Base-by-base conservation (phyloP, 2,888 invertebrate species). In the Didymodactylos carnosus region DNA sequence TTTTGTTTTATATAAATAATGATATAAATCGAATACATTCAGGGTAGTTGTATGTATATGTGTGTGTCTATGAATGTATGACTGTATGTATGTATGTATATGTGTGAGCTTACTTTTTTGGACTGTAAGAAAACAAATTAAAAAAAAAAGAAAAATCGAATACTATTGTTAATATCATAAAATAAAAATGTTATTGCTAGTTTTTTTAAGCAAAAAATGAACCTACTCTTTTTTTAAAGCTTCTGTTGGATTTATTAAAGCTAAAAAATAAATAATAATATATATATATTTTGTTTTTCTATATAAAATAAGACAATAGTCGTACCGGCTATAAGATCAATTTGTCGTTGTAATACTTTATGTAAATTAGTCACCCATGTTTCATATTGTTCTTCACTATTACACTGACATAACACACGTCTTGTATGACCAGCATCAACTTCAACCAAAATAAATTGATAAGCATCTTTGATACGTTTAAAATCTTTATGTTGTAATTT, bases 361-460 rank as follows among this genome's bases (percentile, higher is more conserved):
- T 62, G 29, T 62, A 62, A 29, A 62, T 35, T 62, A 62, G 62
- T 62, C 3, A 62, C 62, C 74, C 74, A 74, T 43, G 53, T 25
- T 25, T 40, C 41, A 40, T 74, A 74, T 39, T 74, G 71, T 27
- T 39, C 62, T 23, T 62, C 62, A 39, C 71, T 71, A 35, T 74
- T 71, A 39, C 74, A 74, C 46, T 74, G 74, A 39, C 74, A 74
- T 19, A 71, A 46, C 43, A 74, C 71, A 46, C 71, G 51, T 35
- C 62, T 29, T 27, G 35, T 62, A 62, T 35, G 29, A 35, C 62
- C 62, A 10, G 35, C 62, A 25, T 62, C 62, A 35, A 62, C 19
- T 62, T 62, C 62, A 19, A 62, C 62, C 35, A 62, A 62, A n/a
- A 35, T 62, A 62, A 62, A 62, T 62, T 62, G 62, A 35, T 10